Evolutionary conservation across 2,888 invertebrate genomes (phyloP), one percentile per base, ranked within the genome.

Genomic region (Andricus curvator): DNA sequence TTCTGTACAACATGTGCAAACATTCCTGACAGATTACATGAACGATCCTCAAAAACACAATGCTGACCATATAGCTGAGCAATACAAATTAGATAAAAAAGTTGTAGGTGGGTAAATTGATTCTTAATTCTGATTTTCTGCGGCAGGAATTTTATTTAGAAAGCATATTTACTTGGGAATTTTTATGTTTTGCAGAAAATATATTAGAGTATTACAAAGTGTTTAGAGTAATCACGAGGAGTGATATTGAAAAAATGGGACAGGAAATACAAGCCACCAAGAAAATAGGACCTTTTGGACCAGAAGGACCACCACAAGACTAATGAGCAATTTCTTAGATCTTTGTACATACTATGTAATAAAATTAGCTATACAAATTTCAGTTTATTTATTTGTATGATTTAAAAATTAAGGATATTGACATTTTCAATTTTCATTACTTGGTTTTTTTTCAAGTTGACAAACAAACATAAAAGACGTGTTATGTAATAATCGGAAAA

Each of bases 141-240:
- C 13, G 41, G 11, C 41, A 41, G 41, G 41, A 15, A 65, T 33
- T n/a, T 44, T 41, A 44, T 25, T 25, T 60, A 65, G 8, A 51
- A 25, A 29, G 6, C 0, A 17, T 37, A 37, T 37, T 33, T 37
- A 66, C 33, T 66, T 66, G 3, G 11, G 37, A 33, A 13, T 25
- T 60, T 80, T 82, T 80, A 6, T 44, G 68, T 88, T 88, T 37
- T 37, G 88, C 90, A 86, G 92, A 93, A 89, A 92, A 94, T 87
- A 94, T 96, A 84, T 90, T 96, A 4, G 94, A 95, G 88, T 94
- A 96, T 91, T 97, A 95, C 88, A 95, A 94, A 90, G 94, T 95
- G 15, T 96, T 95, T 91, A 94, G 95, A 90, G 48, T 87, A 22
- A 48, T 77, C 15, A 62, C 82, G 0, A 29, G 17, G 17, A 20